A percentile compares a stretch with the other conserved stretches of the same genome.
These are phyloP conservation scores for Penaeus vannamei DNA, from an alignment of 1,140 invertebrate species.

Conservation along the genomic window DNA sequence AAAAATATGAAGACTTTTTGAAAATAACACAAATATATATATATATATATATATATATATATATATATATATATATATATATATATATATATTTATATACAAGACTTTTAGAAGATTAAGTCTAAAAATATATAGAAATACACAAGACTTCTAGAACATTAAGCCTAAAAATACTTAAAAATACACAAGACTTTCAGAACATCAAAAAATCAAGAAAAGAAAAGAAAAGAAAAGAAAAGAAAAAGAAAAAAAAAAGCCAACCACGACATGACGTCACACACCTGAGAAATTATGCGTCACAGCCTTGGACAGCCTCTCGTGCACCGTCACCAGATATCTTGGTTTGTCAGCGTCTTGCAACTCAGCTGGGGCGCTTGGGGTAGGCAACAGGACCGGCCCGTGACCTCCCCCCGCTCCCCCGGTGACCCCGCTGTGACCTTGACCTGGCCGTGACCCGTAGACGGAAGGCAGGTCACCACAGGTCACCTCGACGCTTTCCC, in stretches of 20 bases:
- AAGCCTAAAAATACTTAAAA: no score
- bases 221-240: neutral
- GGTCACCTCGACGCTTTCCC: conserved; percentile 57
- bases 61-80: no score
- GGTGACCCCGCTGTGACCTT: neutral
- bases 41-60: no score
- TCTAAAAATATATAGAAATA: no score
- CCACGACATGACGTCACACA: neutral
- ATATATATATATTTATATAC: no score
- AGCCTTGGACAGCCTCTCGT: conserved; percentile 37
- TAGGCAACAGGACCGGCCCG: neutral
- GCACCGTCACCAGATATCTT: conserved; percentile 56
- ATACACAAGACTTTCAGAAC: no score
- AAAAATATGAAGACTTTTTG: no score
- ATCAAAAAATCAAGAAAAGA: no score
- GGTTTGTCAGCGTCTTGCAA: conserved; percentile 55
- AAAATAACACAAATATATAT: no score
- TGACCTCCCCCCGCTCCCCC: neutral
- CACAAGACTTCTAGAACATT: no score
- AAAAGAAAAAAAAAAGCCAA: neutral
- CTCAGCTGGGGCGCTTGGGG: conserved; percentile 39
- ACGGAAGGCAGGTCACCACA: conserved; percentile 35
- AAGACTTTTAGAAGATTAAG: no score
- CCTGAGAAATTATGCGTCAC: conserved; percentile 51
- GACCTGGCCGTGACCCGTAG: no score